Conservation (phyloP, 1,140 invertebrate genomes). For the Ceratina calcarata region DNA sequence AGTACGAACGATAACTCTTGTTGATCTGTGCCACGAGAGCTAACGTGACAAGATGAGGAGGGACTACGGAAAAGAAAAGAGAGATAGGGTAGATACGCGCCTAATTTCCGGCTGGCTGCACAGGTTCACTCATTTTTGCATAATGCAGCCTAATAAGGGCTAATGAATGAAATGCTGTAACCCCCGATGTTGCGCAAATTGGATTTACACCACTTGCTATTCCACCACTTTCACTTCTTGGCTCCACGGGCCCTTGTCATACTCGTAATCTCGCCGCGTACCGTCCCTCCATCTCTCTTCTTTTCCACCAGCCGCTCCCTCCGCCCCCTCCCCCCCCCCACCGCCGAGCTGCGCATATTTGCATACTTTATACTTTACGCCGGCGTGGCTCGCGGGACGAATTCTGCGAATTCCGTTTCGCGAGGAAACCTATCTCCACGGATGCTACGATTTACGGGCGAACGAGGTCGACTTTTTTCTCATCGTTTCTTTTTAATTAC, state of each 20-base stretch:
- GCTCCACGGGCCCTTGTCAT: conserved; percentile 42
- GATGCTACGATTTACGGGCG: conserved; percentile 42
- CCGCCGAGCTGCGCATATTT: conserved; percentile 55
- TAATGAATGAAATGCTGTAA: conserved; percentile 72
- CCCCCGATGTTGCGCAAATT: conserved; percentile 68
- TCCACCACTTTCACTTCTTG: conserved; percentile 50
- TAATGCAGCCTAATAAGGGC: conserved; percentile 74
- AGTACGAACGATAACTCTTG: conserved; percentile 43
- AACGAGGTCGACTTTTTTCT: conserved; percentile 25
- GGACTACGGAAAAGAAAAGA: conserved; percentile 13
- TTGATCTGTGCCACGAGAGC: not conserved
- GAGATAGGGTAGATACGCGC: not conserved
- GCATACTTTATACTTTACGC: conserved; percentile 66
- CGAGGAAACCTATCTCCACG: conserved; percentile 48
- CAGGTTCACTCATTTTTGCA: conserved; percentile 72
- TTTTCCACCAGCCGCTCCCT: not conserved
- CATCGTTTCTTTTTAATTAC: conserved; percentile 19
- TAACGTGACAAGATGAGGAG: not conserved
- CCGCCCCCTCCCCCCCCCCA: not conserved
- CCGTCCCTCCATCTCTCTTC: conserved; percentile 18
- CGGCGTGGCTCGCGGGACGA: conserved; percentile 15
- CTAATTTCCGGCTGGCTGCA: conserved; percentile 62
- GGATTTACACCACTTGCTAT: conserved; percentile 69
- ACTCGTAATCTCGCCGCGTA: conserved; percentile 51
- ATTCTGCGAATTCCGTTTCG: conserved; percentile 51